Conservation (phyloP, 2,888 invertebrate genomes). For the Odontocolon sp. region DNA sequence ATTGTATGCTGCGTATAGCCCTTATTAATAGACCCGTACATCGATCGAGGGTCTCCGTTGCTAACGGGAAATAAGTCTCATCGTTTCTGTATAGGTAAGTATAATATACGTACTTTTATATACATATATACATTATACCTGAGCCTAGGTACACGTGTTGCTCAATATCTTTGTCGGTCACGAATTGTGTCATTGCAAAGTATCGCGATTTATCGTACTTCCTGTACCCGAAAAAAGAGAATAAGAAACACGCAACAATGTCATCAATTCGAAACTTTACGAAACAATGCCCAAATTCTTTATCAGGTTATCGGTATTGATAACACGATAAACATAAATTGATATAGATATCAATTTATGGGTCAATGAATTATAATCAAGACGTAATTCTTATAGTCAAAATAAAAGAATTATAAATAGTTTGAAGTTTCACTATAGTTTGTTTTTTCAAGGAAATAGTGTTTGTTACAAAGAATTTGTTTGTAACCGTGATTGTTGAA, state of each 20-base stretch:
- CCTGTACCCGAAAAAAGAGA: background rate
- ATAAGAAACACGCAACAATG: background rate
- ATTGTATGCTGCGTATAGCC: constrained; percentile 6
- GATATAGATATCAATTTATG: background rate
- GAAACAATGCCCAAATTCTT: background rate
- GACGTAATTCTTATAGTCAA: background rate
- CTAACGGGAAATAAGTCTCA: constrained; percentile 55
- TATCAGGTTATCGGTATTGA: background rate
- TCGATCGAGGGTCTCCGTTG: constrained; percentile 59
- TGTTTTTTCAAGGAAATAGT: background rate
- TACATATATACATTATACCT: constrained; percentile 3
- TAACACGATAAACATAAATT: background rate
- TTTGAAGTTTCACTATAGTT: background rate
- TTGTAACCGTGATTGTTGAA: too few species aligned
- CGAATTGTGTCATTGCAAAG: background rate
- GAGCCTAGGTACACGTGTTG: constrained; percentile 42
- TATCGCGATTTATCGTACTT: constrained; percentile 20
- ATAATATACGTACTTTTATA: too few species aligned
- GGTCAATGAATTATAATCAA: background rate
- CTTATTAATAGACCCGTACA: constrained; percentile 60
- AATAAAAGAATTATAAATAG: background rate
- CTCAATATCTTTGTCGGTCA: constrained; percentile 19
- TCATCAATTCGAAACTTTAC: constrained; percentile 5
- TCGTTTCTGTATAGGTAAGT: background rate
- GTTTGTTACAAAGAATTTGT: too few species aligned